Evolutionary conservation across 2,888 invertebrate species (phyloP).

Genomic region (Cacoxenus indagator): DNA sequence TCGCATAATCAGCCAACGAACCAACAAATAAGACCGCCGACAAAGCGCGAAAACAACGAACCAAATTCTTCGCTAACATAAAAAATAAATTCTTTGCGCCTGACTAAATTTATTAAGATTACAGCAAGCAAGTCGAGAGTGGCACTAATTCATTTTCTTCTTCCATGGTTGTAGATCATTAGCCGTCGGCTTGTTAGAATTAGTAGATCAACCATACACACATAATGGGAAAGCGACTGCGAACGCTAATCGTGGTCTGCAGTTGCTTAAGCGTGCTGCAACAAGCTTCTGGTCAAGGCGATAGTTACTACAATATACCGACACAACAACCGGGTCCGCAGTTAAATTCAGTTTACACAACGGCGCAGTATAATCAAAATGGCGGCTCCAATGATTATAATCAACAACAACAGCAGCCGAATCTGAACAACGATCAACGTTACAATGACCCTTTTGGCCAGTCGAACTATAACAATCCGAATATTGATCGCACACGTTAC

Average conservation of each 20-base stretch:
- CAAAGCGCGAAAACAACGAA: neutral
- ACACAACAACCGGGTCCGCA: slow-evolving; percentile 18
- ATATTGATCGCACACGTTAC: slow-evolving; percentile 44
- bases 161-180: neutral
- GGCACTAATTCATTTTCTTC: neutral
- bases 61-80: neutral
- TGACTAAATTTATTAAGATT: slow-evolving; percentile 11
- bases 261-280: slow-evolving; percentile 31
- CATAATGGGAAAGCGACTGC: slow-evolving; percentile 49
- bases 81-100: neutral
- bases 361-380: slow-evolving; percentile 24
- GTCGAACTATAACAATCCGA: slow-evolving; percentile 17
- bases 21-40: neutral
- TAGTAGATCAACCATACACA: neutral
- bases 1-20: neutral
- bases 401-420: slow-evolving; percentile 5
- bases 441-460: slow-evolving; percentile 3
- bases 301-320: slow-evolving; percentile 40
- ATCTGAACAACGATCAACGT: neutral
- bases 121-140: too few species aligned
- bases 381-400: slow-evolving; percentile 26
- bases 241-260: slow-evolving; percentile 44
- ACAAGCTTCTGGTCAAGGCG: slow-evolving; percentile 41
- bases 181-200: neutral
- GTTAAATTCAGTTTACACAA: too few species aligned